Evolutionary conservation across 2,113 vertebrate species (phyloP).

Genomic region (Lathamus discolor): DNA sequence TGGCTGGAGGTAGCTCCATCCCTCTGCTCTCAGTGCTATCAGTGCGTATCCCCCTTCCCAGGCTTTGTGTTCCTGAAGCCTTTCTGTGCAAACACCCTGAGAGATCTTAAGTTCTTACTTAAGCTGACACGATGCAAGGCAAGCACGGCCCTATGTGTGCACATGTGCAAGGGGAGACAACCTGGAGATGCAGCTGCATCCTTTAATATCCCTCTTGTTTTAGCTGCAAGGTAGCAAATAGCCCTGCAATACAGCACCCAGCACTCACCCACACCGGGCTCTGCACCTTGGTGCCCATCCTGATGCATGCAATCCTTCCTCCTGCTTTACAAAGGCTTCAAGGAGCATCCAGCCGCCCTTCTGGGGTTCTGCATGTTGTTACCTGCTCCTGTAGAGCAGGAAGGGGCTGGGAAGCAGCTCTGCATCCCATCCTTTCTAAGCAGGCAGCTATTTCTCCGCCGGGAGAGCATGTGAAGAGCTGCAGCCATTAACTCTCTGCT

Average conservation of each 20-base stretch:
- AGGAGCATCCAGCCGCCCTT: rapidly evolving
- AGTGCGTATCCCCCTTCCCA: background rate
- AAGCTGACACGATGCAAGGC: background rate
- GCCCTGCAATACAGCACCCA: background rate
- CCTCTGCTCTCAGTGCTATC: background rate
- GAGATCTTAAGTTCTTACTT: background rate
- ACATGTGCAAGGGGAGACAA: background rate
- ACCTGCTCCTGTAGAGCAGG: background rate
- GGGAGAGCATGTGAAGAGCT: background rate
- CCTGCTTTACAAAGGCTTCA: background rate
- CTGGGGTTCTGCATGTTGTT: background rate
- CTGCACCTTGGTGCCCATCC: background rate
- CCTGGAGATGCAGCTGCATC: background rate
- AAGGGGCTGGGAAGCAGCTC: background rate
- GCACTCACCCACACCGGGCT: background rate
- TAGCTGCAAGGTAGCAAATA: background rate
- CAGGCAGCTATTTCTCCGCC: background rate
- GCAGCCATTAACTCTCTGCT: background rate
- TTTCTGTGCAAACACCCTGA: background rate
- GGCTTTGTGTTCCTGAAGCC: background rate
- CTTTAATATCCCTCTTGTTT: background rate
- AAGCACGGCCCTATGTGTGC: rapidly evolving
- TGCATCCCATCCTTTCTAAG: background rate
- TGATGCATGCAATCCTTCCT: background rate
- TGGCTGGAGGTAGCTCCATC: rapidly evolving